These are phyloP conservation scores for Phyllotreta cruciferae DNA, from an alignment of 2,888 invertebrate species.

Conservation along the genomic window DNA sequence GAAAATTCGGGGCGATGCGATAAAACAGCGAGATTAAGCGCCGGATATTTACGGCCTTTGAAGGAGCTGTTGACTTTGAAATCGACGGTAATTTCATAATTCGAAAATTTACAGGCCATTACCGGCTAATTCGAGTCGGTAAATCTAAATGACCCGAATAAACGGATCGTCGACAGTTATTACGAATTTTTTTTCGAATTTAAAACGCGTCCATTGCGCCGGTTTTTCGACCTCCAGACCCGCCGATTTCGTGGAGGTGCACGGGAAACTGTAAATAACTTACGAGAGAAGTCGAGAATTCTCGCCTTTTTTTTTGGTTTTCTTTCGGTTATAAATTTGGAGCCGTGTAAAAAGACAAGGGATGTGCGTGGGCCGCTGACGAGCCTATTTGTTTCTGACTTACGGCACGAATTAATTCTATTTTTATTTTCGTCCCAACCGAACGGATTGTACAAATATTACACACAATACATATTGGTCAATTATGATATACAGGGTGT, in stretches of 20 bases:
- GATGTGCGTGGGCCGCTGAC: constrained; percentile 14
- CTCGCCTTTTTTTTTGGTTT: constrained; percentile 5
- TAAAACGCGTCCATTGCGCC: constrained; percentile 8
- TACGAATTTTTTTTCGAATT: constrained; percentile 1
- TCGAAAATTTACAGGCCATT: constrained; percentile 14
- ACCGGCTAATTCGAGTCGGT: constrained; percentile 12
- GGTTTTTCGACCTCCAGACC: constrained; percentile 24
- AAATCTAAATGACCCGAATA: constrained; percentile 24
- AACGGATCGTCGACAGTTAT: constrained; percentile 10
- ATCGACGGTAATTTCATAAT: constrained; percentile 13
- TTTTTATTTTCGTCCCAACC: neutral
- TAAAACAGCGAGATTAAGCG: too few relatives aligned
- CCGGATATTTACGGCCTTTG: neutral
- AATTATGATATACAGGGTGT: too few relatives aligned
- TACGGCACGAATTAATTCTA: constrained; percentile 12
- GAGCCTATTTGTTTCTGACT: constrained; percentile 14
- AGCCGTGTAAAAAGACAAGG: constrained; percentile 3
- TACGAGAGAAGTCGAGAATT: constrained; percentile 2
- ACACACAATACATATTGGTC: too few relatives aligned
- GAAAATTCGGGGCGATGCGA: too few relatives aligned
- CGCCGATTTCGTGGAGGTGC: constrained; percentile 11
- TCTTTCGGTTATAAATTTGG: constrained; percentile 20
- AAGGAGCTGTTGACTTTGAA: neutral
- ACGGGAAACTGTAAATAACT: constrained; percentile 25
- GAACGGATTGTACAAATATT: too few relatives aligned